These are phyloP conservation scores for Drosophila aldrichi DNA, from an alignment of 2,888 invertebrate genomes.

Conservation along the genomic window DNA sequence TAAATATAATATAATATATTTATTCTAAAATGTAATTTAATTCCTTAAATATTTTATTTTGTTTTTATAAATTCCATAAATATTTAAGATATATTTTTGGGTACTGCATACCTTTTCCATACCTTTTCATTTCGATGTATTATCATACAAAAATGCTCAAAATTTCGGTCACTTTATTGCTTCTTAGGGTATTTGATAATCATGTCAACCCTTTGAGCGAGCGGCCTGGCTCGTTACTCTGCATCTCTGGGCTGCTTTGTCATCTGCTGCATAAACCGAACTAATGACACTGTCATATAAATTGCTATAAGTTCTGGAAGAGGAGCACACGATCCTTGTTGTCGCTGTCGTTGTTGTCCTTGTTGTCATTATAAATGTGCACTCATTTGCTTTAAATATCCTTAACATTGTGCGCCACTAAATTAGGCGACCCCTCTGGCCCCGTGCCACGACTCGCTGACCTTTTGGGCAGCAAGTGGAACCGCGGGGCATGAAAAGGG, in stretches of 20 bases:
- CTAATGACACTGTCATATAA: slow-evolving; percentile 66
- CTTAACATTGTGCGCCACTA: slow-evolving; percentile 74
- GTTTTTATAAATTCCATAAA: no score
- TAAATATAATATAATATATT: no score
- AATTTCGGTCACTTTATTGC: not conserved
- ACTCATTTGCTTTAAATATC: slow-evolving; percentile 78
- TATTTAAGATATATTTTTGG: not conserved
- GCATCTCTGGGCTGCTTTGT: slow-evolving; percentile 16
- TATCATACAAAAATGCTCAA: not conserved
- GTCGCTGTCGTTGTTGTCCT: slow-evolving; percentile 50
- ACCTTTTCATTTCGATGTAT: not conserved
- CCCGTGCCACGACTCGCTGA: slow-evolving; percentile 46
- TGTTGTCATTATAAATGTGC: slow-evolving; percentile 78
- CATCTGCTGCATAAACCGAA: slow-evolving; percentile 41
- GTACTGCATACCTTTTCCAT: not conserved
- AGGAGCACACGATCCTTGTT: slow-evolving; percentile 55
- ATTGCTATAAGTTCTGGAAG: slow-evolving; percentile 50
- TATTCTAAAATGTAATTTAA: no score
- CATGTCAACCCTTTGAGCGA: not conserved
- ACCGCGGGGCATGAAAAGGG: slow-evolving; percentile 70
- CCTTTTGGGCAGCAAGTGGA: slow-evolving; percentile 77
- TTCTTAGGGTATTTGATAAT: slow-evolving; percentile 10
- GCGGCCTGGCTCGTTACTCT: not conserved
- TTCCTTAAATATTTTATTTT: no score
- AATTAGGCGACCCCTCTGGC: slow-evolving; percentile 61